Evolutionary conservation across 2,797 vertebrate genomes (phyloP), one percentile per base, ranked within the genome.

Genomic region (Mallotus villosus): DNA sequence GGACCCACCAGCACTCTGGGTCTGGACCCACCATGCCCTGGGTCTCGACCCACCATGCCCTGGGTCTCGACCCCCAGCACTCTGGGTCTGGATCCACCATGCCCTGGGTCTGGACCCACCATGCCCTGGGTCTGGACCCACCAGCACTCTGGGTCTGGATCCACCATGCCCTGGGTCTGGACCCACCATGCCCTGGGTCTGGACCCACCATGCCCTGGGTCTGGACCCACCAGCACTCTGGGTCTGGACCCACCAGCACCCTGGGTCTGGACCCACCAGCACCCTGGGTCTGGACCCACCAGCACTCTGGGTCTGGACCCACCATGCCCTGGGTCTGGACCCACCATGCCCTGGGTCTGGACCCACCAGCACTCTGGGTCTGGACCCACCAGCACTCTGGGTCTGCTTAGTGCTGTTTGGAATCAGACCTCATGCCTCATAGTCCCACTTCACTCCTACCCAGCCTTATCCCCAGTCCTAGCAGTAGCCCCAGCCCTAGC

Each of bases 41-140:
- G 32, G 32, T 34, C 27, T 63, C 5, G 25, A 7, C 59, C 16
- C 16, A 27, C 21, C 58, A 9, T 60, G 25, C 4, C 58, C 14
- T n/a, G n/a, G n/a, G n/a, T n/a, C n/a, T n/a, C n/a, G n/a, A n/a
- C n/a, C n/a, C n/a, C n/a, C n/a, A n/a, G n/a, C n/a, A n/a, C n/a
- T n/a, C 59, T 60, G 59, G 59, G 25, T 27, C 61, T 25, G 25
- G 60, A 62, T 29, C n/a, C n/a, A 61, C 24, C 25, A 4, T 62
- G 22, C 25, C 17, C 60, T 62, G 32, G 32, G 32, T 32, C 27
- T 63, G 27, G 25, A 6, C 59, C 14, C 14, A 59, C n/a, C 57
- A 7, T 59, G 25, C 57, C 12, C 58, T 60, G 58, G 58, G n/a
- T n/a, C 60, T 25, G 25, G 60, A 62, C 61, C n/a, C n/a, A 61